These are phyloP conservation scores for Clinocottus analis DNA, from an alignment of 2,113 vertebrate genomes.

Conservation along the genomic window DNA sequence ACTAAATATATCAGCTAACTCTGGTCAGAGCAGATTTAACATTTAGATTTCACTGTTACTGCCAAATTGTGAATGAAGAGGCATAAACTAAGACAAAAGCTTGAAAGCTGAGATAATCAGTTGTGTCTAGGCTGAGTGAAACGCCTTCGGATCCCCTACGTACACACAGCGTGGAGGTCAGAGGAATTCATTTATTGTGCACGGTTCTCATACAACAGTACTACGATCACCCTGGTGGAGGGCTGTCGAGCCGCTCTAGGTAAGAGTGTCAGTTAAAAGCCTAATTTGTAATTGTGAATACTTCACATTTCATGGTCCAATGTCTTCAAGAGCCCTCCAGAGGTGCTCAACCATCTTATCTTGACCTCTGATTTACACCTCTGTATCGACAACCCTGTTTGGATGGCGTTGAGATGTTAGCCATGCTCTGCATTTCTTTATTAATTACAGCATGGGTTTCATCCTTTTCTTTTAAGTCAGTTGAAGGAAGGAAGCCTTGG, in stretches of 20 bases:
- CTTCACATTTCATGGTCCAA: slow-evolving; percentile 43
- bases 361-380: slow-evolving; percentile 34
- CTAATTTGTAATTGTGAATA: slow-evolving; percentile 43
- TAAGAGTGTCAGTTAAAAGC: slow-evolving; percentile 29
- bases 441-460: neutral
- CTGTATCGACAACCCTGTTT: slow-evolving; percentile 19
- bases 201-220: neutral
- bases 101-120: neutral
- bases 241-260: slow-evolving; percentile 5
- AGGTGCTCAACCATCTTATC: slow-evolving; percentile 12
- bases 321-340: slow-evolving; percentile 44
- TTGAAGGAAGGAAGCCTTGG: neutral
- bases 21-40: neutral
- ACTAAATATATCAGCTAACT: neutral
- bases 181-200: slow-evolving; percentile 8
- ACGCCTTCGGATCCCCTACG: neutral
- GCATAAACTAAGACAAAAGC: neutral
- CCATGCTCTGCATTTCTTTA: neutral
- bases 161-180: neutral
- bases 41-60: neutral
- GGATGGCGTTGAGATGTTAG: slow-evolving; percentile 13
- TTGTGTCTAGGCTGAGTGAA: neutral
- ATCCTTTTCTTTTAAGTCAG: neutral
- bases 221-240: slow-evolving; percentile 10
- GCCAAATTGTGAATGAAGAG: neutral